These are phyloP conservation scores for Stenurella melanura DNA, from an alignment of 2,888 invertebrate species.

Conservation along the genomic window DNA sequence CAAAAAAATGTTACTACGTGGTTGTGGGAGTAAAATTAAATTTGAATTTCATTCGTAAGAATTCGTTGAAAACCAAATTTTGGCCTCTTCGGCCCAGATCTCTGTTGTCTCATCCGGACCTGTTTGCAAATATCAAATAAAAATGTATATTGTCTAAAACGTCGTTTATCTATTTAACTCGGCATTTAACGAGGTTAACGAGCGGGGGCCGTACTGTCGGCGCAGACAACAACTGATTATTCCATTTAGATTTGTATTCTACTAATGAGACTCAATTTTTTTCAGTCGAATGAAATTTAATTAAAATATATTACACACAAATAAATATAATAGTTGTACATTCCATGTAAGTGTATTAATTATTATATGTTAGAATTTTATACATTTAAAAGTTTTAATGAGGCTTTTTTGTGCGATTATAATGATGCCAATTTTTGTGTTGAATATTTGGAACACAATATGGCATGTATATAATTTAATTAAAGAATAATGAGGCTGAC, in stretches of 20 bases:
- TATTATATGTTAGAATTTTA: neutral
- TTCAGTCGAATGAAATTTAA: neutral
- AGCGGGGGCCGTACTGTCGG: neutral
- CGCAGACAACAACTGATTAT: neutral
- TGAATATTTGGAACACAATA: neutral
- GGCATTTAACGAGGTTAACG: slow-evolving; percentile 13
- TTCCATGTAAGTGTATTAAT: neutral
- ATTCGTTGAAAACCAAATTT: no score
- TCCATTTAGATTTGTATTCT: slow-evolving; percentile 17
- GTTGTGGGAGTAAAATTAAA: no score
- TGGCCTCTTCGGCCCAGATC: no score
- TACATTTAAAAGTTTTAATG: slow-evolving; percentile 6
- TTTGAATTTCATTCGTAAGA: no score
- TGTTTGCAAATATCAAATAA: no score
- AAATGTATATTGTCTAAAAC: slow-evolving; percentile 13
- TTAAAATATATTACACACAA: neutral
- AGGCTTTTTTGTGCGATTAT: neutral
- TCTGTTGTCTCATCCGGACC: no score
- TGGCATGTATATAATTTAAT: neutral
- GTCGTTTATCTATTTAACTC: slow-evolving; percentile 11
- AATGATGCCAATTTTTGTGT: neutral
- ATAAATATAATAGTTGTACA: neutral
- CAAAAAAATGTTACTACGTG: no score
- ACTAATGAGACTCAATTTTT: slow-evolving; percentile 6
- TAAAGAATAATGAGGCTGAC: neutral